Evolutionary conservation across 92 coral and sea anemone genomes (phyloP).

Genomic region (Bergia sp.): DNA sequence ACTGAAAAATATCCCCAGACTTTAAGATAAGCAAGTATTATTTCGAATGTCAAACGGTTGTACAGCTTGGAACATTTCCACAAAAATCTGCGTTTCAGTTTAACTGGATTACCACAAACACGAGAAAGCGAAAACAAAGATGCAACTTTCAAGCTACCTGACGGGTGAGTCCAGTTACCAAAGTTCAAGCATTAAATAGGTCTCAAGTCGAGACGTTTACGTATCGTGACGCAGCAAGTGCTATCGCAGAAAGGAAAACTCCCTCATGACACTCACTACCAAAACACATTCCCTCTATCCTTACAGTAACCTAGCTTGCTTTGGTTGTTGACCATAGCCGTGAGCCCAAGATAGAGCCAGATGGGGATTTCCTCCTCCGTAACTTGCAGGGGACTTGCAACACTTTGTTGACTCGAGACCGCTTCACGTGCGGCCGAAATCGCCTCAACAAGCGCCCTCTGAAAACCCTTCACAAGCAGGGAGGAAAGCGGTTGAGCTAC

Average conservation of each 20-base stretch:
- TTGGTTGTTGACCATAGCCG: conserved; percentile 88
- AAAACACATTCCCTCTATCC: conserved; percentile 89
- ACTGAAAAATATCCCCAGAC: too few relatives aligned
- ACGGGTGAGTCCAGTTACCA: not conserved
- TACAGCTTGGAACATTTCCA: not conserved
- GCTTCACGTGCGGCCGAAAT: conserved; percentile 75
- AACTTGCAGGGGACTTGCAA: conserved; percentile 73
- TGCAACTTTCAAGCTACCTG: not conserved
- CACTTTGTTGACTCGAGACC: conserved; percentile 41
- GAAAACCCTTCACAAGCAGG: conserved; percentile 60
- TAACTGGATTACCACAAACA: not conserved
- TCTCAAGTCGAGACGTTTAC: not conserved
- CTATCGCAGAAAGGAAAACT: not conserved
- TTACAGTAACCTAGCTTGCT: conserved; percentile 93
- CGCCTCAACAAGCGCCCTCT: conserved; percentile 79
- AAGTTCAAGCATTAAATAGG: not conserved
- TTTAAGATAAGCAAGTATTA: too few relatives aligned
- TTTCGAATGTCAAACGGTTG: not conserved
- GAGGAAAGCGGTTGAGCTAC: conserved; percentile 59
- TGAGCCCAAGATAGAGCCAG: conserved; percentile 76
- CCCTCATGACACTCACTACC: conserved; percentile 2
- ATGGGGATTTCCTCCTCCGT: conserved; percentile 87
- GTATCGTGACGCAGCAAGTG: not conserved
- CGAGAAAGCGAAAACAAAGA: not conserved
- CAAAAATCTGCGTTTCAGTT: not conserved